Evolutionary conservation across 1,140 invertebrate genomes (phyloP), one percentile per base, ranked within the genome.

Genomic region (Drosophila orena): DNA sequence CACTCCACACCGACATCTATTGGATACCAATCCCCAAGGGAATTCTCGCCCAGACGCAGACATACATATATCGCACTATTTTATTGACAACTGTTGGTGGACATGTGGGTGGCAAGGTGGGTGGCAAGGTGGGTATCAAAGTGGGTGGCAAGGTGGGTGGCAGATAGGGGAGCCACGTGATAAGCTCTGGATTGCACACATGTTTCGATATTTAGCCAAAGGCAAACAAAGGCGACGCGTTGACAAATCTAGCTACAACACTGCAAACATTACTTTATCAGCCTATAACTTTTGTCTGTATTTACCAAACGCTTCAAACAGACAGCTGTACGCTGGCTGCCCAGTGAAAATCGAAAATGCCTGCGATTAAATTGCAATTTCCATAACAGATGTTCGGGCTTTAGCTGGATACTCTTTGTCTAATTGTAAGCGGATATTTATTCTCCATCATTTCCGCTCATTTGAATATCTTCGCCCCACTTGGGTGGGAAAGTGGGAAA

Each of bases 281-380:
- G 65, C 35, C 62, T 64, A 64, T 47, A 60, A 37, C 20, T 47
- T 73, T 71, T 59, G 61, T 77, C 49, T 59, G 47, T 88, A 89
- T 89, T 89, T 84, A 68, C 77, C 61, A 57, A 90, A 69, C 80
- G 76, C 84, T 90, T 80, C 75, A 90, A 80, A 72, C 43, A 58
- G 77, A 89, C 84, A 89, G 84, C 84, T 90, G 84, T 88, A 84
- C 61, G 37, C 14, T 52, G 40, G 17, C 20, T 27, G 34, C 17
- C 46, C 55, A 58, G 38, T 71, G 49, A 64, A 68, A 77, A 65
- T 64, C 61, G 59, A 65, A 57, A 76, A 76, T 22, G 66, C 70
- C 60, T 47, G 49, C 73, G 72, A 76, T 76, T 76, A 74, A 83
- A 84, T 83, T 66, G 80, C 80, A 75, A 61, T 65, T 76, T 75